phyloP scores from a whole-genome alignment of 2,797 vertebrate genomes.

The Gobio occitaniae region DNA sequence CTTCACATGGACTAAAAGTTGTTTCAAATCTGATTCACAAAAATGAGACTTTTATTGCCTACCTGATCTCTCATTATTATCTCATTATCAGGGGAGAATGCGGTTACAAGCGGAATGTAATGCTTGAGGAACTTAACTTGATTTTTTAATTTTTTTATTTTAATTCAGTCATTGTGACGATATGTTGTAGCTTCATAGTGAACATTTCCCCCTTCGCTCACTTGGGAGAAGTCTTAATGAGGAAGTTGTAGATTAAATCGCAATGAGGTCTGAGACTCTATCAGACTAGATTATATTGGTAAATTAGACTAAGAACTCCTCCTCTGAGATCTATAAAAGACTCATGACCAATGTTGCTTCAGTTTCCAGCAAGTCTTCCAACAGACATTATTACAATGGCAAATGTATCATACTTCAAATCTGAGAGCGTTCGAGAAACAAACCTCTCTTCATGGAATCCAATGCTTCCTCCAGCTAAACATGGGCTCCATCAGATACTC shows the following conservation, averaged over 20 bases:
- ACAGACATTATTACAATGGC: neutral
- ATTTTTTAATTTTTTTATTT: no score
- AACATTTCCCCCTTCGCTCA: slow-evolving; percentile 38
- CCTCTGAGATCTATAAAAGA: neutral
- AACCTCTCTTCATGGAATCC: slow-evolving; percentile 55
- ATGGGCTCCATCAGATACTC: slow-evolving; percentile 39
- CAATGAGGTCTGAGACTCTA: neutral
- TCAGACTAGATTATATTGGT: neutral
- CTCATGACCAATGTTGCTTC: neutral
- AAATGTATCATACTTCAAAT: neutral
- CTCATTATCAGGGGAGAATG: neutral
- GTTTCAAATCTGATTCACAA: neutral
- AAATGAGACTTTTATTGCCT: neutral
- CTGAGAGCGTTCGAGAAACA: slow-evolving; percentile 50
- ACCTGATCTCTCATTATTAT: neutral
- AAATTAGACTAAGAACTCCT: neutral
- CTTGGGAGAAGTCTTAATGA: slow-evolving; percentile 65
- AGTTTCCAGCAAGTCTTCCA: neutral
- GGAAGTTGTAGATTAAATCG: slow-evolving; percentile 53
- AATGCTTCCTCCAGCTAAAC: slow-evolving; percentile 41
- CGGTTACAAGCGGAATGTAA: neutral
- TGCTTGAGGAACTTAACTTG: neutral
- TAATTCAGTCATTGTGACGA: neutral
- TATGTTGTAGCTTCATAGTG: slow-evolving; percentile 34
- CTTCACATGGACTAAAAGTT: neutral